phyloP scores from a whole-genome alignment of 1,140 invertebrate genomes.

The Hirudo medicinalis region DNA sequence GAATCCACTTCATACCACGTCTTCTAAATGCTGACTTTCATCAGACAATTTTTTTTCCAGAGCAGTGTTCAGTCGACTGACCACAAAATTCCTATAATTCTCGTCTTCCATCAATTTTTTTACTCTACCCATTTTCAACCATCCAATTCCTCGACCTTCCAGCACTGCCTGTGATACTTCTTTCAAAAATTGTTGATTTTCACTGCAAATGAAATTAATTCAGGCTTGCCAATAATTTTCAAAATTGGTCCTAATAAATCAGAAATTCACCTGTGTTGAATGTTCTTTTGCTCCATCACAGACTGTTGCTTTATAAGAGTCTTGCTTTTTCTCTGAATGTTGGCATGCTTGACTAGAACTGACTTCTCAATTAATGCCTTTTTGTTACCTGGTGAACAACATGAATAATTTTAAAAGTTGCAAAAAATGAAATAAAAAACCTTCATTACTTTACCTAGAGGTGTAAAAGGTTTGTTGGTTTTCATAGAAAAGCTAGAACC shows the following conservation, averaged over 20 bases:
- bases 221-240: no score
- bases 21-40: conserved; percentile 83
- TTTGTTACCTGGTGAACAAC: conserved; percentile 44
- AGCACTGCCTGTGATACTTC: conserved; percentile 78
- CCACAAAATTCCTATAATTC: conserved; percentile 86
- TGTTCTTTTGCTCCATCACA: neutral
- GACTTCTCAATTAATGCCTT: conserved; percentile 76
- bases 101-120: conserved; percentile 98
- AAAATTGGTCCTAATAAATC: no score
- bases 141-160: conserved; percentile 88
- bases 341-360: conserved; percentile 67
- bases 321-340: conserved; percentile 12
- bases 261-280: neutral
- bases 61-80: conserved; percentile 85
- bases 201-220: conserved; percentile 33
- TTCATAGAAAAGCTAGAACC: conserved; percentile 9
- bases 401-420: neutral
- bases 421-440: neutral
- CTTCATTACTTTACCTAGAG: conserved; percentile 28
- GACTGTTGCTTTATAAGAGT: neutral
- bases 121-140: conserved; percentile 82
- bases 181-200: conserved; percentile 50
- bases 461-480: conserved; percentile 36
- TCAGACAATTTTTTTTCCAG: conserved; percentile 82
- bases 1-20: conserved; percentile 62